A percentile compares a stretch with the other conserved stretches of the same genome.
phyloP scores from a whole-genome alignment of 2,797 vertebrate species.

The Prunella strophiata region DNA sequence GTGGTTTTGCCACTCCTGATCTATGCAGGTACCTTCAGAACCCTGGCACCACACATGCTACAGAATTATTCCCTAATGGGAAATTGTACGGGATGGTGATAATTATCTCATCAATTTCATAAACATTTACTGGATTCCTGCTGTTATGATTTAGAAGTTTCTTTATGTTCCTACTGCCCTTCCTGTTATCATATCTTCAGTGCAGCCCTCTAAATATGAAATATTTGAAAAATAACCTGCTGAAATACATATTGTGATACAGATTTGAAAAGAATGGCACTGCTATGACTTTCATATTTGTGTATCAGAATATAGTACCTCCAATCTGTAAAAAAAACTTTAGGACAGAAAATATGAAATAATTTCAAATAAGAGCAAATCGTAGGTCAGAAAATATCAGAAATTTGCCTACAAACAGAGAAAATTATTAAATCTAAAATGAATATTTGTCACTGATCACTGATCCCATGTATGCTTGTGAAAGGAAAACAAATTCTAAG shows the following conservation, averaged over 20 bases:
- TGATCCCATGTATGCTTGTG: not conserved
- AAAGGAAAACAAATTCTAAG: not conserved
- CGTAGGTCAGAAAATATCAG: not conserved
- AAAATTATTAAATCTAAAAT: not conserved
- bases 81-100: not conserved
- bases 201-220: constrained; percentile 11
- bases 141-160: constrained; percentile 6
- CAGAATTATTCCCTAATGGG: constrained; percentile 7
- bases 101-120: constrained; percentile 35
- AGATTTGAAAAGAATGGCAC: not conserved
- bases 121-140: not conserved
- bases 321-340: not conserved
- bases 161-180: not conserved
- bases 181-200: not conserved
- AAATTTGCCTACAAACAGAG: not conserved
- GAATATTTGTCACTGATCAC: not conserved
- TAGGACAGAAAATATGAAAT: not conserved
- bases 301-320: not conserved
- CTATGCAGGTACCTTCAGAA: not conserved
- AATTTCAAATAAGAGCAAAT: not conserved
- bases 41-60: not conserved
- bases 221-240: not conserved
- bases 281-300: not conserved
- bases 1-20: not conserved
- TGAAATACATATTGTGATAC: not conserved